Evolutionary conservation across 2,797 vertebrate species (phyloP).

Genomic region (Acanthurus lineatus): DNA sequence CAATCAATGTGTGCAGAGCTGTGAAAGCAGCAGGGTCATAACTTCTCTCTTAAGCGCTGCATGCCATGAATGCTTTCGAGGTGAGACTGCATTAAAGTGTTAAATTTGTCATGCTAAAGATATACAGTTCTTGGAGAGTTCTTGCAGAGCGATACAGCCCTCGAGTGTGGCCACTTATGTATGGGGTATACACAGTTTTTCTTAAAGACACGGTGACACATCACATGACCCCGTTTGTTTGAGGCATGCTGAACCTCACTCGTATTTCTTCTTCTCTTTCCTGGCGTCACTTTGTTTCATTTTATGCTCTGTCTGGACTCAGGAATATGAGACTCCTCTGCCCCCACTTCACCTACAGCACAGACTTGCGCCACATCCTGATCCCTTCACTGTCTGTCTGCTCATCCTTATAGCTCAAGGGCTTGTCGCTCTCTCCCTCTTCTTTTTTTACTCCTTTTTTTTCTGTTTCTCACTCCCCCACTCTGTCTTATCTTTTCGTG

Average conservation of each 20-base stretch:
- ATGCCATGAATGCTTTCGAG: neutral
- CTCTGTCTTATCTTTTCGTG: constrained; percentile 77
- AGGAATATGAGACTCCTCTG: constrained; percentile 44
- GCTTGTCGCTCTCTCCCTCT: constrained; percentile 58
- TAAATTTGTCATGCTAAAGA: neutral
- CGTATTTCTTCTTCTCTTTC: constrained; percentile 30
- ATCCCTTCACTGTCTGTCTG: constrained; percentile 45
- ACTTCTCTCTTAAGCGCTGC: neutral
- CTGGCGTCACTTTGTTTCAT: constrained; percentile 48
- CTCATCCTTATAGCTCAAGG: constrained; percentile 73
- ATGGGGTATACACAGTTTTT: neutral
- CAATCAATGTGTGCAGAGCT: neutral
- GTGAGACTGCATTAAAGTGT: neutral
- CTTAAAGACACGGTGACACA: constrained; percentile 16
- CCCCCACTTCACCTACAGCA: constrained; percentile 66
- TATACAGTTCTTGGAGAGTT: neutral
- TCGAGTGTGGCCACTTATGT: constrained; percentile 14
- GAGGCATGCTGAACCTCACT: constrained; percentile 14
- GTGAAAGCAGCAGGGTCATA: no score
- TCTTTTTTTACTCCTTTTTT: constrained; percentile 37
- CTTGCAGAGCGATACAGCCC: neutral
- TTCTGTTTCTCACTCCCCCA: constrained; percentile 49
- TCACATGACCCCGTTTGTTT: constrained; percentile 31
- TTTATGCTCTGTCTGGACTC: constrained; percentile 44
- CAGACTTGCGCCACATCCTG: constrained; percentile 52